Base-by-base conservation (phyloP, 2,113 vertebrate genomes). In the Brachirus orientalis region DNA sequence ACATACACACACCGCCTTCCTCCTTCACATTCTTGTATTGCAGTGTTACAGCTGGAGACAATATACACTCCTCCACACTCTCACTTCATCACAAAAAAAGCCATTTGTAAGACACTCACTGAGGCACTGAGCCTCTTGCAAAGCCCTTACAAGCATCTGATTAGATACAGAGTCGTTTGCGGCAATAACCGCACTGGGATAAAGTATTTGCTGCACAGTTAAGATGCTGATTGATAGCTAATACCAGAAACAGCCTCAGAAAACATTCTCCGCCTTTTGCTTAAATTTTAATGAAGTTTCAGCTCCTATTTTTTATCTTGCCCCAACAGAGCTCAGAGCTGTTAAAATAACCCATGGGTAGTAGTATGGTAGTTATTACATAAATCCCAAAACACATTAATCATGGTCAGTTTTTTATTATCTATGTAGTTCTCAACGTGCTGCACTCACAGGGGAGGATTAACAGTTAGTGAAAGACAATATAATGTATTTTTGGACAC, bases 21-120 rank as follows among this genome's bases (percentile, higher is more conserved):
- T 81, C 86, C 80, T 73, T 82, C 78, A 79, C 79, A 72, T 86
- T 87, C 75, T 69, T 77, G 54, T 36, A 67, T 43, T 63, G 11
- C 54, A 62, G 63, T 37, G 17, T 69, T 76, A 62, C 76, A 86
- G 77, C 80, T 81, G 72, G 82, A 84, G 72, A 86, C 69, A 79
- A 77, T 84, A 72, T 41, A 57, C 47, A 69, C 77, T 85, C 76
- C 60, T 60, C 74, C 51, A 48, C 70, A 8, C 8, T 48, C 69
- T 75, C 68, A 68, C 56, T 79, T 77, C 47, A 82, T 76, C 35
- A 33, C 28, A 68, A 71, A 46, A 58, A 66, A 43, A 55, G 38
- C 33, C 46, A 64, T 86, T 60, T 59, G 40, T 75, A 1, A 78
- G 46, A 9, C 9, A 38, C 45, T 61, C 19, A 37, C 8, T 17